Evolutionary conservation across 1,140 invertebrate species (phyloP).

Genomic region (Drosophila santomea): DNA sequence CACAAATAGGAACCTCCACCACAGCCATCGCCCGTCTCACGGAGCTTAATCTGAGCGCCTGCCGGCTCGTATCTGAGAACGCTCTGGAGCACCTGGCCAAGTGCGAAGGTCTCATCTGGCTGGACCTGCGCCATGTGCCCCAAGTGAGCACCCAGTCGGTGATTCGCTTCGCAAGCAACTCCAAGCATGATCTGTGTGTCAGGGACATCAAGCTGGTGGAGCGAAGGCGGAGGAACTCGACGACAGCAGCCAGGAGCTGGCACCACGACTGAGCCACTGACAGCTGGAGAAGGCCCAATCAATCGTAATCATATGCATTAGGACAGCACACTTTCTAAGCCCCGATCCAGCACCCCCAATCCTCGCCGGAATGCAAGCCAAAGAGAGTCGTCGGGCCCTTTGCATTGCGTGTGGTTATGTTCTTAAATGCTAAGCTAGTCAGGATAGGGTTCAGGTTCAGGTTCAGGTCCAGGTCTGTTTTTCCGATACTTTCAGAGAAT

Average conservation of each 20-base stretch:
- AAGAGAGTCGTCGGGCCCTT: conserved; percentile 30
- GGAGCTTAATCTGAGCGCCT: conserved; percentile 91
- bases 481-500: neutral
- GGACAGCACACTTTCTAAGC: conserved; percentile 22
- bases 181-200: conserved; percentile 90
- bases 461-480: conserved; percentile 3
- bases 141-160: conserved; percentile 91
- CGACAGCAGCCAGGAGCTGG: conserved; percentile 40
- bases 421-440: conserved; percentile 19
- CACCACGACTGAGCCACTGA: conserved; percentile 51
- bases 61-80: conserved; percentile 92
- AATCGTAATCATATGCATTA: conserved; percentile 23
- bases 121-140: conserved; percentile 91
- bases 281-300: conserved; percentile 16
- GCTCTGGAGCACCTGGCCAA: conserved; percentile 91
- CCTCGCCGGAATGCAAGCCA: conserved; percentile 37
- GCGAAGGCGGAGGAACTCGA: conserved; percentile 46
- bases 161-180: conserved; percentile 92
- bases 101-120: conserved; percentile 86
- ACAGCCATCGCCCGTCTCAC: conserved; percentile 85
- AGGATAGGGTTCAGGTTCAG: neutral
- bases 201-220: conserved; percentile 90
- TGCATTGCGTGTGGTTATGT: conserved; percentile 9
- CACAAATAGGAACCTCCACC: conserved; percentile 89
- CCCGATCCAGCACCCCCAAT: conserved; percentile 1